Base-by-base conservation (phyloP, 1,140 invertebrate species). In the Chionoecetes opilio region DNA sequence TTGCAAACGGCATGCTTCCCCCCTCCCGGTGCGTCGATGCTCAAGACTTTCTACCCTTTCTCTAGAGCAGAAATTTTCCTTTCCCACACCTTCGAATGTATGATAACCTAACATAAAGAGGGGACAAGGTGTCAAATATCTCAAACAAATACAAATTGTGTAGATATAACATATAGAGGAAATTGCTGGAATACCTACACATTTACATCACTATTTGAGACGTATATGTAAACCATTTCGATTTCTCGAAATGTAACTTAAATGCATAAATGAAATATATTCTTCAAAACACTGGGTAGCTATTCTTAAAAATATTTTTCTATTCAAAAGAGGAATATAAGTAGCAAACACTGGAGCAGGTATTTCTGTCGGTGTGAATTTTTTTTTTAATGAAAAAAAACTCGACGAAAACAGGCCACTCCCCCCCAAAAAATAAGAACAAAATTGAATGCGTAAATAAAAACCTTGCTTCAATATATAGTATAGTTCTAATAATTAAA, bases 291-390 rank as follows among this genome's bases (percentile, higher is more conserved):
- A 8, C n/a, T 86, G 29, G 14, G 9, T 31, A 37, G 3, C 3
- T 35, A 37, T 34, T 17, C 2, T 3, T n/a, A 34, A 11, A 37
- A 31, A 17, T n/a, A 86, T 8, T 17, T 29, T 11, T 38, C 6
- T 38, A 90, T 90, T 6, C 14, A 90, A 41, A 90, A 5, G 82
- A 85, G 6, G 1, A 86, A 86, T 14, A 86, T 11, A 86, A 86
- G 34, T 0, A 85, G 11, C 29, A 85, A 46, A 46, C 5, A 46
- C 41, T 46, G 41, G 5, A 46, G 41, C 5, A 5, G 5, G 41
- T 5, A 46, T 46, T 46, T 8, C 41, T 85, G 82, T 85, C n/a
- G n/a, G n/a, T n/a, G n/a, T n/a, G n/a, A n/a, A n/a, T n/a, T n/a
- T n/a, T n/a, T n/a, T n/a, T n/a, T n/a, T n/a, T n/a, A n/a, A n/a